Conservation (phyloP, 2,888 invertebrate genomes). For the Stenoptilia bipunctidactyla region DNA sequence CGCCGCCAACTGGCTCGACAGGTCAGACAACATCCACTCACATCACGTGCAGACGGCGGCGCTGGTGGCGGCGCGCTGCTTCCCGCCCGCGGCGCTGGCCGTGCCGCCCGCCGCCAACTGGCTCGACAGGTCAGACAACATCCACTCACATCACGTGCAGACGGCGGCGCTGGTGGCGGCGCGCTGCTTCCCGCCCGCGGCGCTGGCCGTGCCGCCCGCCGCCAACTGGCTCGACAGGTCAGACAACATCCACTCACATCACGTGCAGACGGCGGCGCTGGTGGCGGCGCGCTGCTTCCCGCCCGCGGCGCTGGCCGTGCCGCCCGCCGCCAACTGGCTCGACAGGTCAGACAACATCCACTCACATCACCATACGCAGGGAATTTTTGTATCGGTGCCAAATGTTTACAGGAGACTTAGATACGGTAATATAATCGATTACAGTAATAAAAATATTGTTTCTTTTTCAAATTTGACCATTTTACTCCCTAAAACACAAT, state of each 20-base stretch:
- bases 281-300: slow-evolving; percentile 85
- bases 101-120: no score
- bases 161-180: slow-evolving; percentile 87
- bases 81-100: slow-evolving; percentile 77
- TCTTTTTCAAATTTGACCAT: no score
- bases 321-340: no score
- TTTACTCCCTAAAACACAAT: no score
- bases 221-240: slow-evolving; percentile 82
- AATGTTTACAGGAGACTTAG: no score
- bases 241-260: slow-evolving; percentile 56
- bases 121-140: slow-evolving; percentile 72
- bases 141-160: slow-evolving; percentile 82
- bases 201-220: slow-evolving; percentile 75
- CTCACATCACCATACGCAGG: no score
- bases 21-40: slow-evolving; percentile 35
- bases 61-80: slow-evolving; percentile 83
- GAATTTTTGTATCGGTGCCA: no score
- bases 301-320: slow-evolving; percentile 77
- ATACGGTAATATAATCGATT: no score
- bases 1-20: slow-evolving; percentile 84
- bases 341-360: slow-evolving; percentile 52
- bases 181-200: slow-evolving; percentile 80
- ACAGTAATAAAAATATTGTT: no score
- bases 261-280: slow-evolving; percentile 91
- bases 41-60: slow-evolving; percentile 94